phyloP scores from a whole-genome alignment of 2,113 vertebrate species.

The Lichenostomus cassidix region DNA sequence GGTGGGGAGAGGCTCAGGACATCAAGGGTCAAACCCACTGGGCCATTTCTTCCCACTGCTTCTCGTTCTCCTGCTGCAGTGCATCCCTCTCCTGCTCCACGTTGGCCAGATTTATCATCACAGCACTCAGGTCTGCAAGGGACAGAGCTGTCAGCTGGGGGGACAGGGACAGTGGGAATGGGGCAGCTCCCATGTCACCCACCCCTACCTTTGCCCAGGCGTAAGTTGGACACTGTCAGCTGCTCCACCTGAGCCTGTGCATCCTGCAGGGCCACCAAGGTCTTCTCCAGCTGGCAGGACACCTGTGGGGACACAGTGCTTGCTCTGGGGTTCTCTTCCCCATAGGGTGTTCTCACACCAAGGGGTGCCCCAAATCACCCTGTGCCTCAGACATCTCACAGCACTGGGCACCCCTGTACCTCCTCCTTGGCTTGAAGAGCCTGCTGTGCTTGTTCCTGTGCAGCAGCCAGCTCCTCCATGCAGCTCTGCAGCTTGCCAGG shows the following conservation, averaged over 20 bases:
- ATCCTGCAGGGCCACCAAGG: conserved; percentile 2
- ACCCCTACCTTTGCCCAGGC: conserved; percentile 61
- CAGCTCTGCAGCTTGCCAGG: conserved; percentile 72
- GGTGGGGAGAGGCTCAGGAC: not conserved
- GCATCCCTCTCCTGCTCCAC: conserved; percentile 70
- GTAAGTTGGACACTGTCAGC: conserved; percentile 53
- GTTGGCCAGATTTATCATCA: conserved; percentile 53
- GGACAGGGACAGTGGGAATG: not conserved
- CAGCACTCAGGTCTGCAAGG: conserved; percentile 50
- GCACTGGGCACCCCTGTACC: not conserved
- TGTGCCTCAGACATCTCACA: accelerated
- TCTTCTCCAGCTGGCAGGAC: conserved; percentile 53
- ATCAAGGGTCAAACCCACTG: conserved; percentile 44
- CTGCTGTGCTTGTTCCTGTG: conserved; percentile 71
- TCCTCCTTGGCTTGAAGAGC: conserved; percentile 61
- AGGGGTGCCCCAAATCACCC: not conserved
- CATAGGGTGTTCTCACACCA: not conserved
- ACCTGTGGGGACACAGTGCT: not conserved
- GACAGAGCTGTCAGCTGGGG: not conserved
- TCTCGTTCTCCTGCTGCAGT: conserved; percentile 65
- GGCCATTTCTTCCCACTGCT: conserved; percentile 32
- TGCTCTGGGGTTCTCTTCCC: not conserved
- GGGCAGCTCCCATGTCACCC: accelerated
- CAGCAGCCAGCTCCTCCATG: conserved; percentile 72
- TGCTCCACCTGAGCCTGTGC: conserved; percentile 37